Evolutionary conservation across 2,113 vertebrate species (phyloP), one percentile per base, ranked within the genome.

Genomic region (Aspidoscelis tigris): DNA sequence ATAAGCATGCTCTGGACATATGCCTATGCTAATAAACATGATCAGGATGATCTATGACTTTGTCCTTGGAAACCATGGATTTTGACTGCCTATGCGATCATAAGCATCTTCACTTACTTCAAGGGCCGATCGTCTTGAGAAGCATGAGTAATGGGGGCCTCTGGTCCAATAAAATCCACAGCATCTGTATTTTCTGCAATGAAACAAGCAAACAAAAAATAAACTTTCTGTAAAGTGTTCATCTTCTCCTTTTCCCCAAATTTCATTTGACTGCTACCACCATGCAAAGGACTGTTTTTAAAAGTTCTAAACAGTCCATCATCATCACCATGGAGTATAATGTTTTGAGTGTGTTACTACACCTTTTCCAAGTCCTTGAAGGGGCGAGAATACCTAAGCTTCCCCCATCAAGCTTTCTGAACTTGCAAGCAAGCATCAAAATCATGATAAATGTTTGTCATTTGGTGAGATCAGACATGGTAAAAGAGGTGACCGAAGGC

Each of bases 41-140:
- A 22, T 22, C 7, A 24, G 16, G 14, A n/a, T 24, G 26, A n/a
- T 10, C 47, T 4, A 10, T 82, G 22, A 22, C 41, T 41, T 72
- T 61, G 22, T 22, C 2, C 22, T 10, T 33, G 53, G 53, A 24
- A 61, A 73, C 44, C n/a, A 41, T 22, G 20, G 4, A 41, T 81
- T 81, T 55, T 50, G 24, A 39, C 47, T 39, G 39, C 5, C 21
- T 26, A 5, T 10, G 44, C n/a, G 20, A 50, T 41, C 55, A 43
- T 33, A 4, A 22, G 16, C 3, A 39, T 7, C 33, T 16, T n/a
- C 61, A 96, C 99, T 97, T 93, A 99, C 99, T 99, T 98, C 85
- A 99, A 85, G 90, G 98, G 98, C 85, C 95, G 97, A 33, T 99
- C 98, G 85, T 99, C 98, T 95, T 99, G 98, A 75, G 97, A 98